Evolutionary conservation across 1,140 invertebrate species (phyloP), one percentile per base, ranked within the genome.

Genomic region (Pseudomyrmex pallidus): DNA sequence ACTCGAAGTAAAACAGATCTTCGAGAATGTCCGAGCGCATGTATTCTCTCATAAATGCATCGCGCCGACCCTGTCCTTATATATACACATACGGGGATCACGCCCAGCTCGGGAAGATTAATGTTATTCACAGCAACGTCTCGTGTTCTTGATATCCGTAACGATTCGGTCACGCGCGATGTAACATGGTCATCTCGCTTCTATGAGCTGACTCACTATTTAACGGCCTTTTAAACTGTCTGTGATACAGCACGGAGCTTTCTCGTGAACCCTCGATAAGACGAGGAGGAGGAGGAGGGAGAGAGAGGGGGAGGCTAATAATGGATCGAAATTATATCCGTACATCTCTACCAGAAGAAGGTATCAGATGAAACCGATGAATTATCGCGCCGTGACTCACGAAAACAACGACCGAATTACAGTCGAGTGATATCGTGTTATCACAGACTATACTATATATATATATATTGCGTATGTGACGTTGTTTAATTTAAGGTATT

Each of bases 131-230:
- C 10, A 59, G 63, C 13, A 56, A 80, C 67, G 25, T 77, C 46
- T 62, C 20, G 66, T 70, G n/a, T 85, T 74, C 83, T 76, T 50
- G 76, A 46, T 73, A 46, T 20, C 63, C 17, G 35, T 46, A 59
- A 56, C 10, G 35, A 68, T 46, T 2, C 57, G 12, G 70, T 82
- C 56, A 59, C 52, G 82, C 82, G 68, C 64, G 70, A 74, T 73
- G 61, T 80, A 70, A 80, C 76, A 59, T 74, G 85, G 82, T 87
- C 82, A 74, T 77, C 85, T 82, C 44, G 57, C 57, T 59, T 35
- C n/a, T 72, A 80, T 46, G 44, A 66, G 46, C 35, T 87, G 86
- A 87, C 82, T 87, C 86, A 87, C 15, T 61, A 72, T 84, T 87
- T 87, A 87, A 87, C 68, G 74, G 57, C 54, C 61, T 72, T 74